phyloP scores from a whole-genome alignment of 2,797 vertebrate species.

The Pseudomugil gertrudae region DNA sequence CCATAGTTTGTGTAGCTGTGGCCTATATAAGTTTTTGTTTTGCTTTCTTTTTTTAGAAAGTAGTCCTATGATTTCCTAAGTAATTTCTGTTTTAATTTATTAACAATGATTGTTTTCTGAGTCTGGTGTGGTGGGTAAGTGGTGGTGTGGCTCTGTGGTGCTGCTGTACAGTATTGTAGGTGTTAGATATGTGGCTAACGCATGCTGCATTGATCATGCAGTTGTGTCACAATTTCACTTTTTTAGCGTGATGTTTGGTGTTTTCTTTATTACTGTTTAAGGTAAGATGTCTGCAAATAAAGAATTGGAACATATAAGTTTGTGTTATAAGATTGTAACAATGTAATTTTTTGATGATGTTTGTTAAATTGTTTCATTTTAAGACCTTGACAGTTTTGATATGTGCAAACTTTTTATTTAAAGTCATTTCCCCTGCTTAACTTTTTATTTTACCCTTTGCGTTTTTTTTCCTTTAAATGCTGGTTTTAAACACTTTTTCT shows the following conservation, averaged over 20 bases:
- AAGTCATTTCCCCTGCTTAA: constrained; percentile 30
- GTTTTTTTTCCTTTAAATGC: constrained; percentile 20
- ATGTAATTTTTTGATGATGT: constrained; percentile 43
- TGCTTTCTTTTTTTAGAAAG: constrained; percentile 13
- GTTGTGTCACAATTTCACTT: constrained; percentile 70
- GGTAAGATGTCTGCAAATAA: constrained; percentile 79
- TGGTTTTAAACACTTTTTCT: constrained; percentile 9
- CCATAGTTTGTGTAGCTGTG: constrained; percentile 66
- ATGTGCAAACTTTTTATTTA: constrained; percentile 52
- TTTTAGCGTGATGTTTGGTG: constrained; percentile 70
- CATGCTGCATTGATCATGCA: constrained; percentile 80
- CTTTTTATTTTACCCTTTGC: constrained; percentile 17
- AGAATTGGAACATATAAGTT: constrained; percentile 36
- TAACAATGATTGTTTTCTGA: constrained; percentile 20
- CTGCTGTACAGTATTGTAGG: constrained; percentile 74
- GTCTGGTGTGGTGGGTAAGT: constrained; percentile 69
- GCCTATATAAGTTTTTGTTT: constrained; percentile 29
- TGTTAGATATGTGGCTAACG: constrained; percentile 76
- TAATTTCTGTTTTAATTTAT: constrained; percentile 7
- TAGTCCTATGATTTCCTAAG: constrained; percentile 15
- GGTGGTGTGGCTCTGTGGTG: constrained; percentile 80
- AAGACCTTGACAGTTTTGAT: constrained; percentile 43
- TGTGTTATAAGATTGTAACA: constrained; percentile 30
- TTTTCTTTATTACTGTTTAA: constrained; percentile 67
- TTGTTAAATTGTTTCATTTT: constrained; percentile 52